Base-by-base conservation (phyloP, 1,140 invertebrate species). In the Caenorhabditis tropicalis region DNA sequence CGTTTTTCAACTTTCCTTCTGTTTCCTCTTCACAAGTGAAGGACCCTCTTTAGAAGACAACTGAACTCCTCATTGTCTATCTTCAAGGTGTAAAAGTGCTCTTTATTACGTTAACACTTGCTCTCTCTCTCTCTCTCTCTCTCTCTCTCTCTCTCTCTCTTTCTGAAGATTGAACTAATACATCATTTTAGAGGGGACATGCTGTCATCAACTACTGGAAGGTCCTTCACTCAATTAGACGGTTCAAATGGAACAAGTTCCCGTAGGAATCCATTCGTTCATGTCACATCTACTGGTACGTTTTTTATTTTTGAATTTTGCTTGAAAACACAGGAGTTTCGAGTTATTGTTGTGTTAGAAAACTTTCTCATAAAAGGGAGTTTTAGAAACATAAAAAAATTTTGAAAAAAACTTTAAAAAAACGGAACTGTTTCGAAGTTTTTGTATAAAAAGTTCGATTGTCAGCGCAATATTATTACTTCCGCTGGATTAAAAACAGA, bases 61-160 rank as follows among this genome's bases (percentile, higher is more conserved):
- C n/a, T 43, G 39, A 43, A 6, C 12, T 43, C 12, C 39, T 12
- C 39, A 43, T 43, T 43, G 39, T 43, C n/a, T 58, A n/a, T 27
- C 24, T n/a, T 24, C 31, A 58, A 58, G 29, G 58, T 65, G 58
- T 7, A 24, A n/a, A 10, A 60, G 9, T 43, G 39, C 65, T 24
- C 12, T 36, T 74, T 74, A 74, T 74, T 74, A 74, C 65, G 65
- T 74, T 74, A 74, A 74, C 36, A 74, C 65, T 74, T 43, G 33
- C 33, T 29, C 19, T 21, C 29, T 56, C 24, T 24, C 24, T n/a
- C 10, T 27, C 24, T n/a, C 21, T 27, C 16, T 19, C 9, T 36
- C 31, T 29, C 7, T 29, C 56, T n/a, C 3, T 2, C 24, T 12
- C 24, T n/a, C 10, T 27, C 24, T n/a, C 21, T 27, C 16, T 19